phyloP scores from a whole-genome alignment of 2,113 vertebrate species.

The Pituophis catenifer region DNA sequence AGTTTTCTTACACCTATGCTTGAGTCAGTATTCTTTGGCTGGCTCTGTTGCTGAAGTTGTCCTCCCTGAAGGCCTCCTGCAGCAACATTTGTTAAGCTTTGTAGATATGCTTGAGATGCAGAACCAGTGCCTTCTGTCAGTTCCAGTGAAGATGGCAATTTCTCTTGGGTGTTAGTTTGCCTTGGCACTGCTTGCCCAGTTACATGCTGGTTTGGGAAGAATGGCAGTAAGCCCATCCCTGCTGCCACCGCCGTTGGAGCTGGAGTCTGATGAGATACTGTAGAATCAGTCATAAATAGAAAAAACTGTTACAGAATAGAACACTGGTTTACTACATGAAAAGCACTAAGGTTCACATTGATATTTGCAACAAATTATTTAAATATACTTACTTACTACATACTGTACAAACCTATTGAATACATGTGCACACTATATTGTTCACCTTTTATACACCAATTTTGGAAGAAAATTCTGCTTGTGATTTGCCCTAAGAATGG shows the following conservation, averaged over 20 bases:
- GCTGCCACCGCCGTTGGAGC: conserved; percentile 65
- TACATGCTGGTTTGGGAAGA: conserved; percentile 75
- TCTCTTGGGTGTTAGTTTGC: conserved; percentile 69
- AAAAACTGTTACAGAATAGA: conserved; percentile 17
- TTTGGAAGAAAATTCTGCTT: background rate
- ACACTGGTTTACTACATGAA: conserved; percentile 1
- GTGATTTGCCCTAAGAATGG: background rate
- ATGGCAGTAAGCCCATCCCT: conserved; percentile 76
- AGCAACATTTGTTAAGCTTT: conserved; percentile 68
- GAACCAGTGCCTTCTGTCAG: conserved; percentile 57
- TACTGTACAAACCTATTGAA: background rate
- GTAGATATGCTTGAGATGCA: conserved; percentile 71
- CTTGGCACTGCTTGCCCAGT: conserved; percentile 58
- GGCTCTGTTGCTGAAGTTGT: conserved; percentile 62
- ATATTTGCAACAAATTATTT: background rate
- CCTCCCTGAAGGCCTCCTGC: conserved; percentile 61
- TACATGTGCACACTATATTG: background rate
- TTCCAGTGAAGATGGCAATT: conserved; percentile 63
- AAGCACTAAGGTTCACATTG: background rate
- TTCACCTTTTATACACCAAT: background rate
- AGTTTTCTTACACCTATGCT: conserved; percentile 68
- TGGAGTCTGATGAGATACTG: conserved; percentile 69
- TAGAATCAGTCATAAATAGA: conserved; percentile 60
- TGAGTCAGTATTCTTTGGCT: conserved; percentile 61
- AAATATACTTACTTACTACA: background rate